Evolutionary conservation across 1,140 invertebrate genomes (phyloP), one percentile per base, ranked within the genome.

Genomic region (Drosophila kikkawai): DNA sequence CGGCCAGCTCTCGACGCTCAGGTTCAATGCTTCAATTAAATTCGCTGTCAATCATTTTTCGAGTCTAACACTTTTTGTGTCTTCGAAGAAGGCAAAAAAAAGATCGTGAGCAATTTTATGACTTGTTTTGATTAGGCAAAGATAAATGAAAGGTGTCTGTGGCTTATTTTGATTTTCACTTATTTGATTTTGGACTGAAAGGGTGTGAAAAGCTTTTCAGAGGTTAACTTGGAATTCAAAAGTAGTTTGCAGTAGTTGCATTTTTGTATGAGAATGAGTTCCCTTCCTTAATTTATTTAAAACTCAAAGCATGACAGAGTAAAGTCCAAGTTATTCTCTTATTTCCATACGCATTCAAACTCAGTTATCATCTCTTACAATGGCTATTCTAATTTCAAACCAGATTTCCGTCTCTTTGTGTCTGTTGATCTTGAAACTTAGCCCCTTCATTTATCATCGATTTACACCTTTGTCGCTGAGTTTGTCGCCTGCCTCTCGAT

Each of bases 21-120:
- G 68, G 77, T 78, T 84, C 82, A 86, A 75, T 74, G 80, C 80
- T 88, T 87, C 84, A 87, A 87, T 88, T 87, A 84, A 87, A 80
- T 71, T 71, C 48, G 53, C 80, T 88, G 84, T 87, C 84, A 87
- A 87, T 87, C 84, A 87, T 71, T 75, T 73, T 80, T 53, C 19
- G 50, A 22, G 66, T 48, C 55, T 58, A 47, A 53, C 66, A 63
- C 45, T 67, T 63, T 56, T 58, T 45, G 60, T 70, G 51, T 36
- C 3, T 29, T 29, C 17, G 8, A 61, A 44, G 32, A 36, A 12
- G n/a, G 15, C 19, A 53, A 70, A 44, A 34, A 60, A 59, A 59
- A 61, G 51, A 51, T 56, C 44, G 63, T 59, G 61, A 63, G 64
- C 47, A 66, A 50, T 65, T 86, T 86, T 82, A 60, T 82, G 74